These are phyloP conservation scores for Clupea harengus DNA, from an alignment of 2,113 vertebrate genomes.

Conservation along the genomic window DNA sequence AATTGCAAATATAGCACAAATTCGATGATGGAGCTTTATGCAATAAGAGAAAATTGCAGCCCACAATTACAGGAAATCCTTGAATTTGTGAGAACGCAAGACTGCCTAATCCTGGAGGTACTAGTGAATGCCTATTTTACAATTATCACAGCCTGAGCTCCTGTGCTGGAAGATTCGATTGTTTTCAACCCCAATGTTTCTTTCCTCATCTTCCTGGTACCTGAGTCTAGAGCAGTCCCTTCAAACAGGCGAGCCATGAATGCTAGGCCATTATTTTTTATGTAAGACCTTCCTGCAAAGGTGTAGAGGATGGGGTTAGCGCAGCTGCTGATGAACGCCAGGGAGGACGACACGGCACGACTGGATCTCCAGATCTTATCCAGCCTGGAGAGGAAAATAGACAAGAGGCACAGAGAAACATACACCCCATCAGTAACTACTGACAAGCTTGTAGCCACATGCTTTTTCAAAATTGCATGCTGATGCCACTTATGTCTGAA, in stretches of 20 bases:
- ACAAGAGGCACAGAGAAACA: neutral
- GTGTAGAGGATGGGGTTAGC: slow-evolving; percentile 74
- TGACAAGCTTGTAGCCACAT: neutral
- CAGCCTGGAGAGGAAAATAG: slow-evolving; percentile 55
- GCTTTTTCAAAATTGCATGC: neutral
- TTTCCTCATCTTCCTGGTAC: slow-evolving; percentile 34
- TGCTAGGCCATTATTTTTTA: slow-evolving; percentile 63
- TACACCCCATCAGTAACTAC: neutral
- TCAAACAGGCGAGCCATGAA: slow-evolving; percentile 77
- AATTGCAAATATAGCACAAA: too few relatives aligned
- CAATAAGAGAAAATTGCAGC: too few relatives aligned
- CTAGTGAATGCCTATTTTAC: neutral
- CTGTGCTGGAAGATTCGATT: neutral
- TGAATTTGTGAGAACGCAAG: too few relatives aligned
- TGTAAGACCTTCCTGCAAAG: slow-evolving; percentile 73
- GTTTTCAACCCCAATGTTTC: neutral
- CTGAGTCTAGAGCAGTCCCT: slow-evolving; percentile 52
- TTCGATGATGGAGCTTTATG: too few relatives aligned
- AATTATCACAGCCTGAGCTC: neutral
- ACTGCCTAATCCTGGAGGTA: too few relatives aligned
- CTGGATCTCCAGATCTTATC: neutral
- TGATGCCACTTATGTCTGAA: neutral
- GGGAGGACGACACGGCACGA: slow-evolving; percentile 59
- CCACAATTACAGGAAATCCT: too few relatives aligned
- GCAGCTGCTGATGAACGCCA: slow-evolving; percentile 77